Evolutionary conservation across 2,888 invertebrate genomes (phyloP).

Genomic region (Acholoe squamosa): DNA sequence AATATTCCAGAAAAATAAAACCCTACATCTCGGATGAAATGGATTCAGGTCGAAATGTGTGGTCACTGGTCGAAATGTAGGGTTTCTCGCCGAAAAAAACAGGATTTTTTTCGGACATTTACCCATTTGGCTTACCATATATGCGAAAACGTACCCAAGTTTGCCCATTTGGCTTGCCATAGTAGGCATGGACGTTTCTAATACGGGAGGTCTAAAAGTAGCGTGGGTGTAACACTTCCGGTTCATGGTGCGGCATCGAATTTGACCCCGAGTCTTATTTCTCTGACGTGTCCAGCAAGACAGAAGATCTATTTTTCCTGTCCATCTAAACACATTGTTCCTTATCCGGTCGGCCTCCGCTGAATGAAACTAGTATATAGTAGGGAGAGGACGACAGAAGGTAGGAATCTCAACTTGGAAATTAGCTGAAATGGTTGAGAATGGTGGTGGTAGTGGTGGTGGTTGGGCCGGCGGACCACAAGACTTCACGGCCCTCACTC

Average conservation of each 20-base stretch:
- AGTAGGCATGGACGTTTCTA: too few species aligned
- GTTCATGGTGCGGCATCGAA: not conserved
- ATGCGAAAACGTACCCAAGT: too few species aligned
- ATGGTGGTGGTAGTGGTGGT: not conserved
- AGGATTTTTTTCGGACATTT: too few species aligned
- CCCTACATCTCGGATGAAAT: too few species aligned
- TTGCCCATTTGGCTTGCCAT: too few species aligned
- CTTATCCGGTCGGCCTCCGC: not conserved
- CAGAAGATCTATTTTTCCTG: not conserved
- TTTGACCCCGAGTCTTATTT: not conserved
- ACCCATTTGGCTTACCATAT: too few species aligned
- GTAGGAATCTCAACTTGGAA: constrained; percentile 45
- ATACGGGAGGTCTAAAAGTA: too few species aligned
- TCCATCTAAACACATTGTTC: constrained; percentile 6
- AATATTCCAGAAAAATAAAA: too few species aligned
- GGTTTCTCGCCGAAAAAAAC: too few species aligned
- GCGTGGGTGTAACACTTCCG: not conserved
- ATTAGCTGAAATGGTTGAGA: constrained; percentile 55
- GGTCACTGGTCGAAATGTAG: too few species aligned
- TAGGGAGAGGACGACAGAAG: constrained; percentile 20
- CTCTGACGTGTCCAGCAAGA: constrained; percentile 39
- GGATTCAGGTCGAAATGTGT: too few species aligned
- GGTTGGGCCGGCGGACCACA: not conserved
- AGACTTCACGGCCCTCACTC: constrained; percentile 54
- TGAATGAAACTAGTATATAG: constrained; percentile 55